Conservation (phyloP, 2,888 invertebrate genomes). For the Crepidodera aurea region DNA sequence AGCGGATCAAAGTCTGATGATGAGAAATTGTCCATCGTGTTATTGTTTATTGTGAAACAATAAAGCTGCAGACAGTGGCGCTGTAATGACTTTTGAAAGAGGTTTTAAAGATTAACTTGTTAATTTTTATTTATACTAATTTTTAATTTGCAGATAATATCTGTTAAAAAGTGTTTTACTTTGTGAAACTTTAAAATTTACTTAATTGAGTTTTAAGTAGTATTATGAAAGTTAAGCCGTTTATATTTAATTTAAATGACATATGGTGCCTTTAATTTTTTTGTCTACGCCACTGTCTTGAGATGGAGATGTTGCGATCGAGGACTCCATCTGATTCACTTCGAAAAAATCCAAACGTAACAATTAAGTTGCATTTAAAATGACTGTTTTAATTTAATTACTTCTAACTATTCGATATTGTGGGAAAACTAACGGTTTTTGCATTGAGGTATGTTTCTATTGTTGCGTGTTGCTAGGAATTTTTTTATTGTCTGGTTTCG, state of each 20-base stretch:
- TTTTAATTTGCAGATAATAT: too few species aligned
- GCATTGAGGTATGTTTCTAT: conserved; percentile 17
- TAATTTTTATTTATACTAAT: too few species aligned
- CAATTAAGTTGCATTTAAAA: conserved; percentile 16
- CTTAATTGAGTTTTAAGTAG: too few species aligned
- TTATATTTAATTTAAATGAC: too few species aligned
- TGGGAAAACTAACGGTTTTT: conserved; percentile 28
- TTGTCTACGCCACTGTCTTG: not conserved
- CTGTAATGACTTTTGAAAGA: too few species aligned
- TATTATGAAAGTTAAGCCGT: too few species aligned
- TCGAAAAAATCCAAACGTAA: conserved; percentile 11
- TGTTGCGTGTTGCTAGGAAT: conserved; percentile 10
- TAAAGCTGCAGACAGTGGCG: not conserved
- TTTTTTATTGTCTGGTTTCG: not conserved
- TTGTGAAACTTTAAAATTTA: too few species aligned
- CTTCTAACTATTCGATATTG: conserved; percentile 15
- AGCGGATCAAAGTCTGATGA: not conserved
- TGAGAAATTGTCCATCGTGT: conserved; percentile 2
- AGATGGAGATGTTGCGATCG: not conserved
- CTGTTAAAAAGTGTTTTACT: too few species aligned
- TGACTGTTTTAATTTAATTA: conserved; percentile 15
- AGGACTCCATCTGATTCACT: conserved; percentile 16
- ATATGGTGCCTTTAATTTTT: not conserved
- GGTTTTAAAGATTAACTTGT: too few species aligned
- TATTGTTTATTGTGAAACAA: conserved; percentile 7